Percentiles rank a stretch among this genome's conserved stretches.
Evolutionary conservation across 2,888 invertebrate species (phyloP).

Genomic region (Sepiola atlantica): DNA sequence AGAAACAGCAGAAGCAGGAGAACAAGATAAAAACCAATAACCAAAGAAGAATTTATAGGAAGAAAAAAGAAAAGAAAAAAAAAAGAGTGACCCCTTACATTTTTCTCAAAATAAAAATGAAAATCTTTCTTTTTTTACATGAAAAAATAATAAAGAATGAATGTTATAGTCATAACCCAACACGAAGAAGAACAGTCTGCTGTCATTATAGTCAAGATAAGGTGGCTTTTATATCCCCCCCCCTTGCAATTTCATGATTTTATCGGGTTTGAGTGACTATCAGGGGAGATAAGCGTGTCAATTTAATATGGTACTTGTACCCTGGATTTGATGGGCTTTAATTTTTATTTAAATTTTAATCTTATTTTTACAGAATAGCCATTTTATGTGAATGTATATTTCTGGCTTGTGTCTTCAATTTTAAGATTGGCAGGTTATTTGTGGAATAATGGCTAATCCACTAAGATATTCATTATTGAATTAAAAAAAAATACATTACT

Average conservation of each 20-base stretch:
- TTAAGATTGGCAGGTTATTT: not conserved
- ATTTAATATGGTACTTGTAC: not conserved
- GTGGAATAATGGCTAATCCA: not conserved
- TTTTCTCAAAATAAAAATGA: not conserved
- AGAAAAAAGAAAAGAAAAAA: not conserved
- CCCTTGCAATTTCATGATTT: not conserved
- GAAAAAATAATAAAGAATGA: not conserved
- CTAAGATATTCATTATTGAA: constrained; percentile 2
- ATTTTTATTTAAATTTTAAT: not conserved
- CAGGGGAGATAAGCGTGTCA: not conserved
- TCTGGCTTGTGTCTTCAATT: not conserved
- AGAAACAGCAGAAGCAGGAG: not conserved
- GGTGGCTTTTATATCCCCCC: not conserved
- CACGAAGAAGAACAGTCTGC: not conserved
- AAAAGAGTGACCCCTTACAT: not conserved
- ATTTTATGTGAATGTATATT: not conserved
- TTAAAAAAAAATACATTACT: not conserved
- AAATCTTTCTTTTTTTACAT: not conserved
- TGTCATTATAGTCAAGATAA: not conserved
- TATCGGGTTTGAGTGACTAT: not conserved
- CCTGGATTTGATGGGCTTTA: not conserved
- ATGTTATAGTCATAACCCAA: not conserved
- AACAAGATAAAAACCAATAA: too few relatives aligned
- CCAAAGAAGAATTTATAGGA: not conserved
- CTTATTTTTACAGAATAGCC: not conserved